These are phyloP conservation scores for Oopsacas minuta DNA, from an alignment of 37 sponge, comb jelly and placozoan species.

Conservation along the genomic window DNA sequence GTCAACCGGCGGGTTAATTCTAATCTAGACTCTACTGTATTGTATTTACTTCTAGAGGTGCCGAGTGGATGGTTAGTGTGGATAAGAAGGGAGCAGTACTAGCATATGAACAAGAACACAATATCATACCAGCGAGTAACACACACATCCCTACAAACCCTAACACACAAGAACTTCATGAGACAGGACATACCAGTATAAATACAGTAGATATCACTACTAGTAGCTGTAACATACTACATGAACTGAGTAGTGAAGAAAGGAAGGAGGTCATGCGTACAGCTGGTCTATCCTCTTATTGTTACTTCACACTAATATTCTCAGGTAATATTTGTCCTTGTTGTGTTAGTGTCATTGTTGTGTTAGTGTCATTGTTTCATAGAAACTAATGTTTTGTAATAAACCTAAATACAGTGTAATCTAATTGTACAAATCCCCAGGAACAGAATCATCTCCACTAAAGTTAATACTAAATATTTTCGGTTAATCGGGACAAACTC, in stretches of 20 bases:
- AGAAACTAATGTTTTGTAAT: no score
- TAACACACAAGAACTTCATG: not conserved
- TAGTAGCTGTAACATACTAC: not conserved
- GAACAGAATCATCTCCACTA: no score
- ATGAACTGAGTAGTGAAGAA: not conserved
- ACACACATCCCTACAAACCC: not conserved
- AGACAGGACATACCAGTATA: not conserved
- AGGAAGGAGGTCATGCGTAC: not conserved
- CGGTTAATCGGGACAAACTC: no score
- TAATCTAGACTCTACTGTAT: no score
- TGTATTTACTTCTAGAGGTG: no score
- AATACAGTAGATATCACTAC: not conserved
- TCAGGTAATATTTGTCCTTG: no score
- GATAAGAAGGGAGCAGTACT: conserved; percentile 9
- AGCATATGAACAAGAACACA: not conserved
- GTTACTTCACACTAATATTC: conserved; percentile 3
- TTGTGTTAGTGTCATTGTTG: no score
- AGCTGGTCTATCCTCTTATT: not conserved
- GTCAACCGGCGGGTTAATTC: no score
- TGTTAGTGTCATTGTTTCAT: no score
- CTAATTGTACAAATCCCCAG: no score
- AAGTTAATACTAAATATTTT: no score
- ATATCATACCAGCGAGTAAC: not conserved
- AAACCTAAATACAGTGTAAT: no score
- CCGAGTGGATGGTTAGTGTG: conserved; percentile 2